A percentile compares a stretch with the other conserved stretches of the same genome.
phyloP scores from a whole-genome alignment of 92 coral and sea anemone species.

The Porites lobata region DNA sequence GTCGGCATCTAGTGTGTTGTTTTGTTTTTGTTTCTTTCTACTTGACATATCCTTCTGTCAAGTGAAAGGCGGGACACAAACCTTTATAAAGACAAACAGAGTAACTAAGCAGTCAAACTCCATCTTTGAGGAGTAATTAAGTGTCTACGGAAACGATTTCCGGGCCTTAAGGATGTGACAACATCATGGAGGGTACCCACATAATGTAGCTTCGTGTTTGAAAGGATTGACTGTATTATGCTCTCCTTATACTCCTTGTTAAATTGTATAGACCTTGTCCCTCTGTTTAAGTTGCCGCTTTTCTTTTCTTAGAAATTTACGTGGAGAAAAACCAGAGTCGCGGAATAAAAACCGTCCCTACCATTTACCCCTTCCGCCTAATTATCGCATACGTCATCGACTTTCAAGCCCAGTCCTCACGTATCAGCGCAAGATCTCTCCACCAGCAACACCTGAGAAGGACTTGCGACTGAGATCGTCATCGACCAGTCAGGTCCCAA shows the following conservation, averaged over 20 bases:
- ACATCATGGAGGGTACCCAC: too few species aligned
- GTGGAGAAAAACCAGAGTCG: background rate
- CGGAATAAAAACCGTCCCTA: background rate
- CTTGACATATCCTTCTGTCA: too few species aligned
- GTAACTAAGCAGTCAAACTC: too few species aligned
- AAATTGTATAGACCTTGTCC: background rate
- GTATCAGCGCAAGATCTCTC: conserved; percentile 30
- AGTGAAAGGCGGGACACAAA: too few species aligned
- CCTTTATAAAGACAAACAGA: too few species aligned
- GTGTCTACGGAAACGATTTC: too few species aligned
- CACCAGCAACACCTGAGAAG: conserved; percentile 42
- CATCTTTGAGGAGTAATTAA: too few species aligned
- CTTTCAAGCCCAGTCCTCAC: conserved; percentile 55
- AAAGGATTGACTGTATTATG: too few species aligned
- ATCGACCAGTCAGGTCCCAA: conserved; percentile 24
- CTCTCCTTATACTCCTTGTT: too few species aligned
- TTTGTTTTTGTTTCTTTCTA: too few species aligned
- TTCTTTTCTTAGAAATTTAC: conserved; percentile 26
- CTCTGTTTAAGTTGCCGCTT: background rate
- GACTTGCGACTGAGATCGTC: conserved; percentile 27
- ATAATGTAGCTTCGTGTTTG: too few species aligned
- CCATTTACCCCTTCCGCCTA: conserved; percentile 20
- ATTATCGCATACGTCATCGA: conserved; percentile 44
- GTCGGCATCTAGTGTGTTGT: background rate
- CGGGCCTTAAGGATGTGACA: too few species aligned